These are phyloP conservation scores for Gymnoscopelus microlampas DNA, from an alignment of 2,797 vertebrate species.

Conservation along the genomic window DNA sequence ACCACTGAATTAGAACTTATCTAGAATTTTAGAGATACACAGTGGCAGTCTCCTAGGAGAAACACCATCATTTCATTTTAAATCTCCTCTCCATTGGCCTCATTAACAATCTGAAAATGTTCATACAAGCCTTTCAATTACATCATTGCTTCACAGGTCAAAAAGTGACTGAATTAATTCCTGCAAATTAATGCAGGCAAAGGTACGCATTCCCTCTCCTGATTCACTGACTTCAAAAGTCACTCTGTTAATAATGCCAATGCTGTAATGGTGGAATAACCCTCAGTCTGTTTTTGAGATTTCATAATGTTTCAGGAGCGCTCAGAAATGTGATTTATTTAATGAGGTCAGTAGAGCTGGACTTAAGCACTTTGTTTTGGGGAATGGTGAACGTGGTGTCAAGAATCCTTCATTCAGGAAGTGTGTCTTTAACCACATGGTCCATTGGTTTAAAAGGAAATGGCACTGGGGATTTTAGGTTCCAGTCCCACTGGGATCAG, in stretches of 20 bases:
- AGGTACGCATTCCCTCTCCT: neutral
- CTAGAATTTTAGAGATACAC: conserved; percentile 18
- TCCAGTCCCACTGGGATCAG: conserved; percentile 43
- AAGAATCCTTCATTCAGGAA: conserved; percentile 32
- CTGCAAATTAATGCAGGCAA: neutral
- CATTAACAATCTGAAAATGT: conserved; percentile 37
- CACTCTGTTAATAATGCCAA: no score
- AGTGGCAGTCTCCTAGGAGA: conserved; percentile 1
- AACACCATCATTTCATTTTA: conserved; percentile 23
- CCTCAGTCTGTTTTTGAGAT: conserved; percentile 36
- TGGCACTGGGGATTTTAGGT: conserved; percentile 33
- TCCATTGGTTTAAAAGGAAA: conserved; percentile 20
- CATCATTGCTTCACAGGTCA: conserved; percentile 22
- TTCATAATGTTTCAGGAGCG: conserved; percentile 32
- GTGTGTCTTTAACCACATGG: conserved; percentile 8
- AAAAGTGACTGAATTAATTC: neutral
- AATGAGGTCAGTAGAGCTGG: conserved; percentile 37
- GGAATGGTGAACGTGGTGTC: conserved; percentile 31
- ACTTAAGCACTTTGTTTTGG: conserved; percentile 42
- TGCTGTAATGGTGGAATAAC: no score
- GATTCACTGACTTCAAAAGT: conserved; percentile 35
- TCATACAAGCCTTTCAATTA: no score
- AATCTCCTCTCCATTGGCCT: conserved; percentile 46
- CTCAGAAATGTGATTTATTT: conserved; percentile 45
- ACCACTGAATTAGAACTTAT: neutral